Percentiles rank a stretch among this genome's conserved stretches.
Conservation (phyloP, 2,797 vertebrate genomes). For the Thaleichthys pacificus region DNA sequence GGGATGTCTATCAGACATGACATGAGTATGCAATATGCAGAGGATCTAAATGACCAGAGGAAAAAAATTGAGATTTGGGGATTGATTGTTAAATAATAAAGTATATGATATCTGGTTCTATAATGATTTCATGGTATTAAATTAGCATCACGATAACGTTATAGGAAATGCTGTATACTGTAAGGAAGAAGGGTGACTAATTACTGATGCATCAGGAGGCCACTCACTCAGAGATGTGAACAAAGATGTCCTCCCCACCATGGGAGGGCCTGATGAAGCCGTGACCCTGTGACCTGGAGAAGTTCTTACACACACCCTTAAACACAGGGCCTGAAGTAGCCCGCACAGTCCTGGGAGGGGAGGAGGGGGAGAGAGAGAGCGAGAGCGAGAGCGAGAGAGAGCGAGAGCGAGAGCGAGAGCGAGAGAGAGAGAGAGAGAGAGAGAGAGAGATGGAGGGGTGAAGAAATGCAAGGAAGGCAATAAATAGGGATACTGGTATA, state of each 20-base stretch:
- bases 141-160: background rate
- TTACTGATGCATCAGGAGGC: background rate
- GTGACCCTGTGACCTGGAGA: constrained; percentile 95
- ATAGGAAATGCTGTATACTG: background rate
- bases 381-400: background rate
- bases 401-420: background rate
- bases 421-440: background rate
- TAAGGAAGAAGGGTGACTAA: background rate
- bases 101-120: background rate
- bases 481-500: background rate
- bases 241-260: constrained; percentile 95
- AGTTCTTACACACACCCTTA: constrained; percentile 95
- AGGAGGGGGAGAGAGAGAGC: background rate
- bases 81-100: too few relatives aligned
- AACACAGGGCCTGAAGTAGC: constrained; percentile 89
- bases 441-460: too few relatives aligned
- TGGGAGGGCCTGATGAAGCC: constrained; percentile 91
- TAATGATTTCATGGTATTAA: background rate
- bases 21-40: too few relatives aligned
- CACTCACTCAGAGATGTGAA: constrained; percentile 97
- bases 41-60: too few relatives aligned
- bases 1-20: background rate
- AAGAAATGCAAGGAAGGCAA: background rate
- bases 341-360: constrained; percentile 83
- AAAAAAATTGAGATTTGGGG: too few relatives aligned